A percentile compares a stretch with the other conserved stretches of the same genome.
Evolutionary conservation across 2,797 vertebrate species (phyloP).

Genomic region (Gadopsis bispinosus): DNA sequence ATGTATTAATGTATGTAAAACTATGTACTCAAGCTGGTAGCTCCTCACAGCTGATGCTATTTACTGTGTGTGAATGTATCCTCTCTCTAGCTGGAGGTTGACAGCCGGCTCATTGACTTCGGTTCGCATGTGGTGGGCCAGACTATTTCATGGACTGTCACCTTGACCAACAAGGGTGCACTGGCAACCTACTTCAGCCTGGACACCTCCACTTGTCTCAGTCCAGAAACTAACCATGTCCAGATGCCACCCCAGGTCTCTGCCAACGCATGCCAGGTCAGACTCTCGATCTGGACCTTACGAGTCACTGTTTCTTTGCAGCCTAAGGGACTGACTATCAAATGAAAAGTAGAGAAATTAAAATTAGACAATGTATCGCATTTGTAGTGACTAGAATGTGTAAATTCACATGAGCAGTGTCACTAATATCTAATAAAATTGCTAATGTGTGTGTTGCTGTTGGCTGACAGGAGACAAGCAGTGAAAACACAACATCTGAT

Average conservation of each 20-base stretch:
- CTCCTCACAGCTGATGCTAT: slow-evolving; percentile 25
- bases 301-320: slow-evolving; percentile 2
- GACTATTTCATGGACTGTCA: slow-evolving; percentile 87
- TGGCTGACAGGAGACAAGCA: slow-evolving; percentile 49
- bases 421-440: background rate
- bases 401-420: background rate
- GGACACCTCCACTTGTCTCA: slow-evolving; percentile 61
- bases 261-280: slow-evolving; percentile 67
- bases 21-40: slow-evolving; percentile 12
- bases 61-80: slow-evolving; percentile 36
- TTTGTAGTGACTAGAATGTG: background rate
- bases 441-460: slow-evolving; percentile 18
- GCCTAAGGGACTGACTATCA: background rate
- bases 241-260: slow-evolving; percentile 46
- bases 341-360: background rate
- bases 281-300: slow-evolving; percentile 28
- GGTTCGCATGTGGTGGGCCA: slow-evolving; percentile 92
- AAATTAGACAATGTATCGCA: background rate
- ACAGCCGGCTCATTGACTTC: slow-evolving; percentile 90
- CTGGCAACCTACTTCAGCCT: slow-evolving; percentile 87
- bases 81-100: slow-evolving; percentile 88
- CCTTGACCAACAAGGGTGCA: slow-evolving; percentile 90
- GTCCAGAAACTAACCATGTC: slow-evolving; percentile 50
- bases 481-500: slow-evolving; percentile 33
- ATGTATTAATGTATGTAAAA: slow-evolving; percentile 36